A percentile compares a stretch with the other conserved stretches of the same genome.
These are phyloP conservation scores for Drosophila kepulauana DNA, from an alignment of 1,140 invertebrate genomes.

Conservation along the genomic window DNA sequence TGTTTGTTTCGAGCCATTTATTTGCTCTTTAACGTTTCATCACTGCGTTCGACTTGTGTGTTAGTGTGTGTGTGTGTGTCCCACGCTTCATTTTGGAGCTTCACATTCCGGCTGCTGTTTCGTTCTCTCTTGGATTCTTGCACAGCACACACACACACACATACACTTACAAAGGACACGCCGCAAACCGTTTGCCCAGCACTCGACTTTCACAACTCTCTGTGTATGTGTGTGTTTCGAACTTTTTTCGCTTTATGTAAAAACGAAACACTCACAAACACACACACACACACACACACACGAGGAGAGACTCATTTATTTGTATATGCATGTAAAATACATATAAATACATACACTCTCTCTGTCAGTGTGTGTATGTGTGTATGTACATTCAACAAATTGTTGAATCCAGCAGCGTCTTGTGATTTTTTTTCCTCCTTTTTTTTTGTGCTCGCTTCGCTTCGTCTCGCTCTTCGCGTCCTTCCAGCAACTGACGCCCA, in stretches of 20 bases:
- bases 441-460: constrained; percentile 26
- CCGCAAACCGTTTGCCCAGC: constrained; percentile 78
- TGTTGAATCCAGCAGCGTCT: constrained; percentile 73
- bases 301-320: constrained; percentile 29
- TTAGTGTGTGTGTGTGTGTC: background rate
- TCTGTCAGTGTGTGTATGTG: constrained; percentile 25
- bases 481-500: constrained; percentile 55
- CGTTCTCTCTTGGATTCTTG: constrained; percentile 33
- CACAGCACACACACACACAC: constrained; percentile 14
- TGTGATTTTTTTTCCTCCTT: constrained; percentile 45
- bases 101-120: constrained; percentile 59
- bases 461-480: constrained; percentile 16
- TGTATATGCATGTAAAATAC: constrained; percentile 46
- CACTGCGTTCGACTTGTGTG: constrained; percentile 18
- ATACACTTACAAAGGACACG: constrained; percentile 36
- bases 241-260: constrained; percentile 9
- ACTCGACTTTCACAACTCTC: constrained; percentile 46
- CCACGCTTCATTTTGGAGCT: constrained; percentile 44
- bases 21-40: constrained; percentile 80
- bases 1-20: constrained; percentile 76
- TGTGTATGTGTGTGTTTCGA: constrained; percentile 34
- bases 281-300: constrained; percentile 51
- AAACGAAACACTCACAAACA: constrained; percentile 47
- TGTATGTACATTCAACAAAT: constrained; percentile 79
- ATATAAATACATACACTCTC: constrained; percentile 47